A percentile compares a stretch with the other conserved stretches of the same genome.
Conservation (phyloP, 2,888 invertebrate species). For the Hartigia nigra region DNA sequence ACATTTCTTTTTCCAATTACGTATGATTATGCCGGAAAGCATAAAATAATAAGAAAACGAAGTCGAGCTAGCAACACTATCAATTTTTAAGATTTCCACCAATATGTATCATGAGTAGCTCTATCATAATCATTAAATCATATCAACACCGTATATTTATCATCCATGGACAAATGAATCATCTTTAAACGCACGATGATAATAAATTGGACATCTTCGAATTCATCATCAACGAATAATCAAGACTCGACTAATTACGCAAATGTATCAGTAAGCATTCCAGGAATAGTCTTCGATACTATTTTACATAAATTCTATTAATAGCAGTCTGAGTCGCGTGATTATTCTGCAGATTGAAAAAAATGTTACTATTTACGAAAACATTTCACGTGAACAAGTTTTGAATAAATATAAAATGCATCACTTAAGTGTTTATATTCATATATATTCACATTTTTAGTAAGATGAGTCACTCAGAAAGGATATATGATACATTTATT, state of each 20-base stretch:
- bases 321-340: background rate
- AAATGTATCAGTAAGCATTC: background rate
- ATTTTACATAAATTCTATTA: background rate
- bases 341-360: too few species aligned
- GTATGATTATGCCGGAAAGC: too few species aligned
- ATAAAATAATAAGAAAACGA: too few species aligned
- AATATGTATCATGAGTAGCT: background rate
- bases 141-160: background rate
- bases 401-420: background rate
- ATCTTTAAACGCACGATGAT: background rate
- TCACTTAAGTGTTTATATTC: background rate
- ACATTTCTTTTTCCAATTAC: too few species aligned
- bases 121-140: background rate
- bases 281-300: background rate
- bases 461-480: background rate
- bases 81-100: too few species aligned
- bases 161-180: background rate
- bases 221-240: background rate
- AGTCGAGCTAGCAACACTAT: too few species aligned
- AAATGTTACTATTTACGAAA: too few species aligned
- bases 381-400: background rate
- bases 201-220: background rate
- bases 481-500: background rate
- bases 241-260: background rate
- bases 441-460: background rate